Percentiles rank a stretch among this genome's conserved stretches.
Conservation (phyloP, 2,113 vertebrate species). For the Psettodes erumei region DNA sequence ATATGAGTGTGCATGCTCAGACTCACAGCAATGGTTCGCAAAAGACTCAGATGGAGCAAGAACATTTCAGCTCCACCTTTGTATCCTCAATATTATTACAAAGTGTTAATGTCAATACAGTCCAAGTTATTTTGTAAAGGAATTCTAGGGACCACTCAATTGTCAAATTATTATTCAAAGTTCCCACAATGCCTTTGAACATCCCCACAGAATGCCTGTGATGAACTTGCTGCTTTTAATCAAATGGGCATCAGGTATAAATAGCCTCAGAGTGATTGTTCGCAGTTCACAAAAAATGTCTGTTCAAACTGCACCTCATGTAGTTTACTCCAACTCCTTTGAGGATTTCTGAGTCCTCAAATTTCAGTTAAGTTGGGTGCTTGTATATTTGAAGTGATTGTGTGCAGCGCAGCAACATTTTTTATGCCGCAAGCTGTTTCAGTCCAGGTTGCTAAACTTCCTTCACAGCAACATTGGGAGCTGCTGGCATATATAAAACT, state of each 20-base stretch:
- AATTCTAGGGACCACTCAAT: not conserved
- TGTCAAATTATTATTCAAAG: not conserved
- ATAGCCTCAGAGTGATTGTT: slow-evolving; percentile 27
- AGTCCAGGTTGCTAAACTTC: not conserved
- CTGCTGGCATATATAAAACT: slow-evolving; percentile 7
- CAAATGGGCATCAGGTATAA: not conserved
- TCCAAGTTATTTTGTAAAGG: slow-evolving; percentile 20
- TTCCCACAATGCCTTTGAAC: slow-evolving; percentile 4
- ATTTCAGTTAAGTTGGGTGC: not conserved
- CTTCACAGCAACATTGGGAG: not conserved
- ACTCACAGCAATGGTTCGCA: slow-evolving; percentile 1
- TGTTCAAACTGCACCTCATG: not conserved
- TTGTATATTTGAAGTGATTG: not conserved
- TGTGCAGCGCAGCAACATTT: not conserved
- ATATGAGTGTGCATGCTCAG: not conserved
- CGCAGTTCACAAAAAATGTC: not conserved
- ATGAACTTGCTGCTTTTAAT: not conserved
- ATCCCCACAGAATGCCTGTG: not conserved
- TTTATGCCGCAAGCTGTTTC: not conserved
- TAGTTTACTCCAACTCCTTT: not conserved
- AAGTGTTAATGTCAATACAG: slow-evolving; percentile 11
- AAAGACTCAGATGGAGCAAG: slow-evolving; percentile 30
- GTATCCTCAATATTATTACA: not conserved
- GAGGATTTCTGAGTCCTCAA: not conserved
- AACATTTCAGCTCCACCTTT: slow-evolving; percentile 8